Conservation (phyloP, 2,888 invertebrate genomes). For the Plemyria rubiginata region DNA sequence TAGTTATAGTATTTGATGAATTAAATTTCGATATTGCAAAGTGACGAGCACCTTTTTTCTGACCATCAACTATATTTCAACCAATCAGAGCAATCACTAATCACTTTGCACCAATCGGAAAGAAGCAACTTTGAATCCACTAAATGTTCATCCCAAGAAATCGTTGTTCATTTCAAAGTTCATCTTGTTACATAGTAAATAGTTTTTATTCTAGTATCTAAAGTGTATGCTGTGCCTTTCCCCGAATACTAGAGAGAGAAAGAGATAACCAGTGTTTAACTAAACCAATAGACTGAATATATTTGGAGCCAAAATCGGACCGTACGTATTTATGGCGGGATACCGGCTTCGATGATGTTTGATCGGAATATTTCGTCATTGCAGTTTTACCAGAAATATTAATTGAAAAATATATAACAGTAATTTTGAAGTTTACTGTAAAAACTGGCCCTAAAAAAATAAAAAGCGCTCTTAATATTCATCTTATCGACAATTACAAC, state of each 20-base stretch:
- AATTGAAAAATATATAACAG: too few species aligned
- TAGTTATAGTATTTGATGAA: slow-evolving; percentile 19
- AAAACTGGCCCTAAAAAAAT: too few species aligned
- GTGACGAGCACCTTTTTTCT: slow-evolving; percentile 4
- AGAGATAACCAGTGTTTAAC: slow-evolving; percentile 24
- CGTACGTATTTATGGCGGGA: slow-evolving; percentile 42
- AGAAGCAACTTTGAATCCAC: background rate
- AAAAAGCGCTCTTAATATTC: too few species aligned
- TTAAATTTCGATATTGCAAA: background rate
- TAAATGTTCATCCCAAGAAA: slow-evolving; percentile 2
- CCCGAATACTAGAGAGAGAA: slow-evolving; percentile 26
- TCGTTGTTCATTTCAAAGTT: slow-evolving; percentile 7
- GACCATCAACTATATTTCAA: background rate
- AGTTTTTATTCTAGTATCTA: slow-evolving; percentile 25
- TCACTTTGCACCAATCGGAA: background rate
- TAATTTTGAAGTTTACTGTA: too few species aligned
- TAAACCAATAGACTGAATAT: slow-evolving; percentile 23
- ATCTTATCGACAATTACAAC: too few species aligned
- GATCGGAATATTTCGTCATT: slow-evolving; percentile 3
- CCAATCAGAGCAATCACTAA: background rate
- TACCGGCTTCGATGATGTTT: slow-evolving; percentile 36
- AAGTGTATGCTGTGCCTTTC: slow-evolving; percentile 30
- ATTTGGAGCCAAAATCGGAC: slow-evolving; percentile 43
- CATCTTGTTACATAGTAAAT: slow-evolving; percentile 32
- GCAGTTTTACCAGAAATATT: slow-evolving; percentile 20